Percentiles rank a stretch among this genome's conserved stretches.
These are phyloP conservation scores for Melanotaenia parkinsoni DNA, from an alignment of 2,797 vertebrate genomes.

Conservation along the genomic window DNA sequence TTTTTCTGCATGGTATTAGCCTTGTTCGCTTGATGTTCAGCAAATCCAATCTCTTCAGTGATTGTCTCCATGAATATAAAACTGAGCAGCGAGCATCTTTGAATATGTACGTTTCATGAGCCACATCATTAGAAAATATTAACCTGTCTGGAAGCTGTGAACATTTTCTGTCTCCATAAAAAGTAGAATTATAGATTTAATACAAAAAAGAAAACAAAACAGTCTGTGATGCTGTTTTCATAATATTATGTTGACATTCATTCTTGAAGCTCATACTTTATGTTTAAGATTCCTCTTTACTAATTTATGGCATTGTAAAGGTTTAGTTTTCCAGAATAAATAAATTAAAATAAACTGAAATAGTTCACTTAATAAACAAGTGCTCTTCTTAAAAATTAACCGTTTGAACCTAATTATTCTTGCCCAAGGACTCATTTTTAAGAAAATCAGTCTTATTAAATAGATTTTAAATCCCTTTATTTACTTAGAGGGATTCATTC, in stretches of 20 bases:
- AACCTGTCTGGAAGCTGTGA: background rate
- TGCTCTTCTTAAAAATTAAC: background rate
- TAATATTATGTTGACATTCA: background rate
- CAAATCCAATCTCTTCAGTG: slow-evolving; percentile 12
- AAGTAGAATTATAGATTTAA: background rate
- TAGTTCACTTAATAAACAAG: background rate
- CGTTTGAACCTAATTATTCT: background rate
- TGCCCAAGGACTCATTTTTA: background rate
- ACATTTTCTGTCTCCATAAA: background rate
- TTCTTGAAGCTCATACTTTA: background rate
- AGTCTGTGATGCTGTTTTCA: background rate
- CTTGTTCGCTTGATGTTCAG: background rate
- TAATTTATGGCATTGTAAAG: background rate
- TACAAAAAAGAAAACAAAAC: background rate
- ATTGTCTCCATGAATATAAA: slow-evolving; percentile 15
- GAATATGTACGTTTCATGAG: background rate
- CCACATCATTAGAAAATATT: slow-evolving; percentile 23
- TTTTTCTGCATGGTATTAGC: slow-evolving; percentile 14
- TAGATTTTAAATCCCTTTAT: background rate
- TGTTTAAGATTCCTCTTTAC: background rate
- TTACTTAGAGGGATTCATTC: background rate
- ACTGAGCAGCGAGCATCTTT: background rate
- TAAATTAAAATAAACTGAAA: no score
- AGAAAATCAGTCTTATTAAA: background rate
- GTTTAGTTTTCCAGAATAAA: background rate